Conservation (phyloP, 2,113 vertebrate genomes). For the Thinocorus orbignyianus region DNA sequence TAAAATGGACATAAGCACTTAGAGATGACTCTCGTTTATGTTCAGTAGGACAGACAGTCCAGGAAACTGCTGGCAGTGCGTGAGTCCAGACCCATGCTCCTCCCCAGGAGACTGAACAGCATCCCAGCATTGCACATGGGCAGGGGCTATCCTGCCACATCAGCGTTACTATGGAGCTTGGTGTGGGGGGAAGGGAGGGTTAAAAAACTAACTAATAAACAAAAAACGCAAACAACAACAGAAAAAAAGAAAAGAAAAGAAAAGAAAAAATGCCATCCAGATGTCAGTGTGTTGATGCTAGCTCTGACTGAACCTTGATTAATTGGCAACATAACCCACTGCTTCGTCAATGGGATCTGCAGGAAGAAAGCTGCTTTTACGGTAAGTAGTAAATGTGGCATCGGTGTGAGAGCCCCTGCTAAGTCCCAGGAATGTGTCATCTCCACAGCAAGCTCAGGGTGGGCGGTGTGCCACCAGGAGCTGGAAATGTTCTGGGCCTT, state of each 20-base stretch:
- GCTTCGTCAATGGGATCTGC: neutral
- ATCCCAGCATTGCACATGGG: neutral
- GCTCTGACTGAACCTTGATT: neutral
- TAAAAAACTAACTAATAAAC: neutral
- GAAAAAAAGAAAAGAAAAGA: too few relatives aligned
- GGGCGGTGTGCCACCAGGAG: neutral
- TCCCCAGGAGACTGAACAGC: neutral
- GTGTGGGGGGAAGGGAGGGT: too few relatives aligned
- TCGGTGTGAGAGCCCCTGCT: neutral
- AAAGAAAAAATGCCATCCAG: neutral
- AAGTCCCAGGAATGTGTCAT: neutral
- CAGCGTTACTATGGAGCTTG: neutral
- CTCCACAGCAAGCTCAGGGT: neutral
- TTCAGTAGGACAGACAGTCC: neutral
- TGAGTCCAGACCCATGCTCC: neutral
- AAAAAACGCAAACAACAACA: neutral
- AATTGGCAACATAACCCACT: accelerated
- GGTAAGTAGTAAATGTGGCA: neutral
- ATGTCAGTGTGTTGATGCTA: neutral
- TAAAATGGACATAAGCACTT: neutral
- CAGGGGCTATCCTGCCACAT: neutral
- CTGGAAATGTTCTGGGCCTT: neutral
- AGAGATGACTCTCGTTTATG: neutral
- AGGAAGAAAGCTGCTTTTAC: neutral
- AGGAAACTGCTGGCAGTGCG: neutral